Evolutionary conservation across 2,888 invertebrate genomes (phyloP), one percentile per base, ranked within the genome.

Genomic region (Kuschelorhynchus macadamiae): DNA sequence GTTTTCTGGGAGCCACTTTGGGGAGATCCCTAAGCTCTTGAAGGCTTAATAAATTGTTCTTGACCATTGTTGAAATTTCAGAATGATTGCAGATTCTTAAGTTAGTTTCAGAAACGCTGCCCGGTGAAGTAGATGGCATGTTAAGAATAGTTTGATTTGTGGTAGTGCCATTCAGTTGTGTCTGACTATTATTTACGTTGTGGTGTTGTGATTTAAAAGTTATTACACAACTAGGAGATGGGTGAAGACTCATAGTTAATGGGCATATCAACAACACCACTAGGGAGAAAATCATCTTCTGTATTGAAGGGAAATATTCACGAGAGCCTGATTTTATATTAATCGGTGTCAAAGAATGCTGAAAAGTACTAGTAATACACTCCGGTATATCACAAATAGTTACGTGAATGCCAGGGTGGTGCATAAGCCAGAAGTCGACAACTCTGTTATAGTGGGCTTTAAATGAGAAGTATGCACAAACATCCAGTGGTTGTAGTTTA

Each of bases 391-490:
- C 68, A 46, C 71, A 71, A 7, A 72, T 59, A 9, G 72, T 66
- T 33, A 72, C 57, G 32, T 69, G 70, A 59, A 69, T 52, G 39
- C 64, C 71, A 30, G 67, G 67, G 57, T 72, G 46, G 42, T 52
- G 47, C n/a, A 59, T 36, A 49, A 67, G 67, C 68, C 57, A 74
- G 18, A 71, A 64, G 50, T 42, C 65, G n/a, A 50, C 57, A 52
- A 72, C 71, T 17, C 57, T 41, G 60, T 71, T 71, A 49, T 68
- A 75, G 30, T 69, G 62, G 5, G 60, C 55, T 55, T 78, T 76
- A 14, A 74, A 61, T 16, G 75, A 73, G 16, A 71, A 71, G 71
- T 76, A 75, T n/a, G 77, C 71, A 14, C 70, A 65, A 33, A 62
- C 70, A 53, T 53, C 53, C 11, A 53, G 20, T 39, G 72, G 75